Percentiles rank a stretch among this genome's conserved stretches.
phyloP scores from a whole-genome alignment of 1,140 invertebrate species.

The Dermatophagoides farinae region DNA sequence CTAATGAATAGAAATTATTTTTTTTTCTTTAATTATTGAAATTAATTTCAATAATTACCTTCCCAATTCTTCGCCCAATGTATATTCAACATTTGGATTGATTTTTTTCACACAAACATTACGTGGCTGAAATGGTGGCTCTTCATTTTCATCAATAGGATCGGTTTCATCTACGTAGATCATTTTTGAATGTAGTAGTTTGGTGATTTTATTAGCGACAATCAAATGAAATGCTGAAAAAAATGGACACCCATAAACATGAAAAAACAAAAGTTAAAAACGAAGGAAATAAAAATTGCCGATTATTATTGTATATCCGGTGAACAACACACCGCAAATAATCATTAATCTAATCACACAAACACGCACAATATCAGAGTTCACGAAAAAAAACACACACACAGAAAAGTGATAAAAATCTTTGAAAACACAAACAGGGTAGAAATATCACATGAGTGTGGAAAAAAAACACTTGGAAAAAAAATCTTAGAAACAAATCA shows the following conservation, averaged over 20 bases:
- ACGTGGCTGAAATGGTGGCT: constrained; percentile 17
- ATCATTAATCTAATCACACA: too few relatives aligned
- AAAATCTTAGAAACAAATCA: neutral
- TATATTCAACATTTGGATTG: constrained; percentile 17
- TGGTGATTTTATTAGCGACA: neutral
- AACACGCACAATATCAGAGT: too few relatives aligned
- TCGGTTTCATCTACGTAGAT: constrained; percentile 20
- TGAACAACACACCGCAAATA: too few relatives aligned
- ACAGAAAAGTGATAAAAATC: too few relatives aligned
- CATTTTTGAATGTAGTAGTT: constrained; percentile 5
- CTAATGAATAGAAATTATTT: constrained; percentile 24
- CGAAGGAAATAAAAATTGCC: too few relatives aligned
- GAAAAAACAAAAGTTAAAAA: too few relatives aligned
- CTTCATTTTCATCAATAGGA: constrained; percentile 16
- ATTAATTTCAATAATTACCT: constrained; percentile 11
- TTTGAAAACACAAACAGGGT: too few relatives aligned
- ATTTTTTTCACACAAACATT: constrained; percentile 16
- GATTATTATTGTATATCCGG: too few relatives aligned
- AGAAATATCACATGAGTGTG: too few relatives aligned
- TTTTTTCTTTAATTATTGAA: neutral
- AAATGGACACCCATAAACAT: too few relatives aligned
- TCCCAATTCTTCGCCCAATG: constrained; percentile 17
- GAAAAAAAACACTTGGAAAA: neutral
- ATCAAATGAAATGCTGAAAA: too few relatives aligned
- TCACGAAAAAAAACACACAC: too few relatives aligned